Percentiles rank a stretch among this genome's conserved stretches.
Evolutionary conservation across 2,888 invertebrate genomes (phyloP).

Genomic region (Torymus texanus): DNA sequence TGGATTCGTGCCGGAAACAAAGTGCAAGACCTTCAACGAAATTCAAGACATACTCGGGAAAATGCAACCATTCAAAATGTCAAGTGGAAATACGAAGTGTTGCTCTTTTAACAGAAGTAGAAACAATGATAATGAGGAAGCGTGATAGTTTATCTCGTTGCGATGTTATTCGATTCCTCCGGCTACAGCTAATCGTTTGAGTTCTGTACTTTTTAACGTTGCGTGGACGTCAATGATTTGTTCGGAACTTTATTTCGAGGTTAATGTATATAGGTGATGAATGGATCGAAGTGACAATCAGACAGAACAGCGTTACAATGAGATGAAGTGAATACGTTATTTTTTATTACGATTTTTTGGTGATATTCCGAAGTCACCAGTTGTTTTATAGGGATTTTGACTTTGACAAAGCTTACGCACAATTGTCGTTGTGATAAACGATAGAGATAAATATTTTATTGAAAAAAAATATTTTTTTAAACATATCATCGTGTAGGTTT

Average conservation of each 20-base stretch:
- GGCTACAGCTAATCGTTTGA: neutral
- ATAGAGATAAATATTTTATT: constrained; percentile 48
- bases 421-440: constrained; percentile 49
- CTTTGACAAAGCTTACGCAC: constrained; percentile 35
- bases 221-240: neutral
- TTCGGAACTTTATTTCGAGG: constrained; percentile 13
- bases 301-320: neutral
- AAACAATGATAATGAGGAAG: constrained; percentile 29
- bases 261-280: neutral
- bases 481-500: constrained; percentile 10
- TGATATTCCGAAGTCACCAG: neutral
- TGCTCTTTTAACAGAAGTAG: constrained; percentile 13
- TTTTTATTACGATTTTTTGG: constrained; percentile 32
- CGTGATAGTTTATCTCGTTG: constrained; percentile 39
- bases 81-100: neutral
- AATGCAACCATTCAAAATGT: constrained; percentile 38
- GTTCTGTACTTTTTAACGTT: neutral
- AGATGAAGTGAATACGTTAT: constrained; percentile 25
- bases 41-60: constrained; percentile 67
- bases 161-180: neutral
- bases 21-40: constrained; percentile 68
- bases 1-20: constrained; percentile 70
- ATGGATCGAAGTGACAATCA: neutral
- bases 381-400: neutral
- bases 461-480: constrained; percentile 44